phyloP scores from a whole-genome alignment of 1,140 invertebrate genomes.

The Pectinophora gossypiella region DNA sequence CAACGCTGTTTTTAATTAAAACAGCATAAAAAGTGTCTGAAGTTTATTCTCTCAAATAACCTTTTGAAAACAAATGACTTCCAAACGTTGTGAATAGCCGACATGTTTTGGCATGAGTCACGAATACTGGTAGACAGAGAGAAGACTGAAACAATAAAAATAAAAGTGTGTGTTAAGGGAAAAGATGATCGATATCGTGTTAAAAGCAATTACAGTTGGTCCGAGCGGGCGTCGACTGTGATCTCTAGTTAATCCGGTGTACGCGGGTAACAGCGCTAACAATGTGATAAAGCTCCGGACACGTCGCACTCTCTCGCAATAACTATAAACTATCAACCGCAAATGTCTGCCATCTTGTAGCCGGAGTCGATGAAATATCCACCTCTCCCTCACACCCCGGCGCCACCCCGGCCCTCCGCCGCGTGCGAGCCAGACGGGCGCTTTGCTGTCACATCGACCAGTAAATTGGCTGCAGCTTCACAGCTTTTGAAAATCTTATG shows the following conservation, averaged over 20 bases:
- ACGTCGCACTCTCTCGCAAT: conserved; percentile 67
- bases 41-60: conserved; percentile 4
- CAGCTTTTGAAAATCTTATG: neutral
- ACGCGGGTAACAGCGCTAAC: conserved; percentile 70
- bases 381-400: conserved; percentile 49
- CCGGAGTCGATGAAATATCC: conserved; percentile 61
- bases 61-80: neutral
- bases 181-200: neutral
- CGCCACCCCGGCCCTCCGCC: conserved; percentile 25
- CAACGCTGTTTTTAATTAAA: conserved; percentile 63
- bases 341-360: conserved; percentile 73
- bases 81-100: neutral
- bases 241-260: conserved; percentile 63
- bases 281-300: conserved; percentile 68
- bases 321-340: conserved; percentile 74
- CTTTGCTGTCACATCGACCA: neutral
- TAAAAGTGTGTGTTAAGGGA: neutral
- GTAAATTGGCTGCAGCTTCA: neutral
- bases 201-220: conserved; percentile 34
- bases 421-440: conserved; percentile 26
- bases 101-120: neutral
- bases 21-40: conserved; percentile 29
- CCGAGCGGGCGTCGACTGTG: conserved; percentile 39
- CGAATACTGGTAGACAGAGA: neutral
- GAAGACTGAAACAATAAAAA: too few relatives aligned